phyloP scores from a whole-genome alignment of 1,140 invertebrate species.

The Drosophila rufa region DNA sequence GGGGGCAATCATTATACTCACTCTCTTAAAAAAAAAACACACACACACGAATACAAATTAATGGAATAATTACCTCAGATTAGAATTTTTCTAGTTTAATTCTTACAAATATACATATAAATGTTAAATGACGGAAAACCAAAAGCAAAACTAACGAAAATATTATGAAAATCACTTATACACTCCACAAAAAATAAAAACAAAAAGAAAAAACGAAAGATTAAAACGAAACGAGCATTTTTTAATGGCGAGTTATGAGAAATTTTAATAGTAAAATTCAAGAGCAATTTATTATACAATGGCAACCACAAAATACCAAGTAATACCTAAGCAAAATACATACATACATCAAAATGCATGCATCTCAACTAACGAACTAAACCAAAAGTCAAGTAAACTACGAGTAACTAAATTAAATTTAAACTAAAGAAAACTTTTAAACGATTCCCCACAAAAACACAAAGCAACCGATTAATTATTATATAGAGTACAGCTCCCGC shows the following conservation, averaged over 20 bases:
- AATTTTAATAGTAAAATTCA: slow-evolving; percentile 82
- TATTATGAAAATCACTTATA: slow-evolving; percentile 51
- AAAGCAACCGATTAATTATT: slow-evolving; percentile 31
- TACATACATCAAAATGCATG: slow-evolving; percentile 64
- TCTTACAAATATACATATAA: slow-evolving; percentile 80
- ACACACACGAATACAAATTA: slow-evolving; percentile 77
- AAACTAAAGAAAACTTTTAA: slow-evolving; percentile 58
- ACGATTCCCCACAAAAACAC: slow-evolving; percentile 34
- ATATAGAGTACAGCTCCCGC: slow-evolving; percentile 31
- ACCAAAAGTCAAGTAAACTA: slow-evolving; percentile 38
- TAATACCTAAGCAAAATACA: slow-evolving; percentile 43
- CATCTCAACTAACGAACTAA: slow-evolving; percentile 41
- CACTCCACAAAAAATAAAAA: slow-evolving; percentile 37
- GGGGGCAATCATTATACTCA: slow-evolving; percentile 49
- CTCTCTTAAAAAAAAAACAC: slow-evolving; percentile 42
- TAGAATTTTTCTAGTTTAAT: slow-evolving; percentile 84
- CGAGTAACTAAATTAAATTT: slow-evolving; percentile 32
- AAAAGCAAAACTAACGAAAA: slow-evolving; percentile 44
- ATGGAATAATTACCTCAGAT: slow-evolving; percentile 84
- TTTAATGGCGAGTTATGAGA: slow-evolving; percentile 65
- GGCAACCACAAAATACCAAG: slow-evolving; percentile 40
- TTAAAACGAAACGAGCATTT: slow-evolving; percentile 48
- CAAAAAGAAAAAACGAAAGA: slow-evolving; percentile 20
- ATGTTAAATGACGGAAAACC: slow-evolving; percentile 57
- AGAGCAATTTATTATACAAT: slow-evolving; percentile 76